Evolutionary conservation across 2,888 invertebrate species (phyloP).

Genomic region (Conus canariensis): DNA sequence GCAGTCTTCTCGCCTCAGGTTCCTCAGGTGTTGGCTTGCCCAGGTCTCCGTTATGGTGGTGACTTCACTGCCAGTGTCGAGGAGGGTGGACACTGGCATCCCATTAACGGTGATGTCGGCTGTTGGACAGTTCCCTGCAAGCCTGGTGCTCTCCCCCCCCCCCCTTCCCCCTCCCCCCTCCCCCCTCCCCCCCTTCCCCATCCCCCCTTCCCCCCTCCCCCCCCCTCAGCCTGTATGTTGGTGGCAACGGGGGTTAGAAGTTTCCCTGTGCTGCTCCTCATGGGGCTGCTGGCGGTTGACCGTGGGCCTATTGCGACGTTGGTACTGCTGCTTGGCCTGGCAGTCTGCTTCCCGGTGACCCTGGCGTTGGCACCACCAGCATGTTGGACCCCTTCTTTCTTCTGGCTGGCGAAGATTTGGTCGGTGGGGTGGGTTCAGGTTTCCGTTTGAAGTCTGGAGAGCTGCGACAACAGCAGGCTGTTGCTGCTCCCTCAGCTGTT

Average conservation of each 20-base stretch:
- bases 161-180: too few species aligned
- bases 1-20: not conserved
- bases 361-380: not conserved
- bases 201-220: too few species aligned
- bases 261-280: conserved; percentile 2
- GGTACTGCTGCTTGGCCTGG: not conserved
- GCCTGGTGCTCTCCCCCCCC: not conserved
- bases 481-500: too few species aligned
- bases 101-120: not conserved
- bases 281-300: not conserved
- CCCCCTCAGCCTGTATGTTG: too few species aligned
- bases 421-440: not conserved
- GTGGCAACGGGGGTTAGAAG: too few species aligned
- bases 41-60: conserved; percentile 15
- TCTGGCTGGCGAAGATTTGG: not conserved
- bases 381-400: not conserved
- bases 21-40: not conserved
- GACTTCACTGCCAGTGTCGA: conserved; percentile 27
- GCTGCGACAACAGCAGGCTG: too few species aligned
- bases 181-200: too few species aligned
- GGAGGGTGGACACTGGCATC: not conserved
- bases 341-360: not conserved
- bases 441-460: too few species aligned
- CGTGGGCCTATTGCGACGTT: not conserved
- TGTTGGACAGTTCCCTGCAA: not conserved